Percentiles rank a stretch among this genome's conserved stretches.
Evolutionary conservation across 2,797 vertebrate species (phyloP).

Genomic region (Enteromius unitaeniatus): DNA sequence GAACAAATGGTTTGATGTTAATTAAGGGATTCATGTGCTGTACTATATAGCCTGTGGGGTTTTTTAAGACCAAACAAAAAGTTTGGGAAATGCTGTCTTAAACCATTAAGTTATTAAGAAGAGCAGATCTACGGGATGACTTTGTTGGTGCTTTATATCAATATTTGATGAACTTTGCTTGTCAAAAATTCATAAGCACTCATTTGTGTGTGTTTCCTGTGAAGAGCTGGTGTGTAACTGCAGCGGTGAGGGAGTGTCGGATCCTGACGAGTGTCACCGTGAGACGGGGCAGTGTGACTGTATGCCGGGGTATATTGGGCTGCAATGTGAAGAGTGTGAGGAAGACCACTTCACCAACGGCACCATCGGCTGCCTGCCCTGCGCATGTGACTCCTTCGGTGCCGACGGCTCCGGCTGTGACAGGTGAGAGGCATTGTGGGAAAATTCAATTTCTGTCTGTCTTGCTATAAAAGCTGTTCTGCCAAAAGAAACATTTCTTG

Average conservation of each 20-base stretch:
- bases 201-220: slow-evolving; percentile 6
- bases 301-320: slow-evolving; percentile 73
- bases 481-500: not conserved
- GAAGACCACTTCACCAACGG: slow-evolving; percentile 80
- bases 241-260: slow-evolving; percentile 76
- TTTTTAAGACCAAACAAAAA: not conserved
- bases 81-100: not conserved
- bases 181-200: not conserved
- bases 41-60: not conserved
- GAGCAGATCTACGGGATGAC: not conserved
- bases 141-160: slow-evolving; percentile 8
- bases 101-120: not conserved
- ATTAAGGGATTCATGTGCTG: not conserved
- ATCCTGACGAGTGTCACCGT: slow-evolving; percentile 73
- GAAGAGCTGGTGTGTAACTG: slow-evolving; percentile 81
- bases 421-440: slow-evolving; percentile 73
- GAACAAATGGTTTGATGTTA: not conserved
- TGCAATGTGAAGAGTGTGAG: slow-evolving; percentile 80
- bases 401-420: slow-evolving; percentile 75
- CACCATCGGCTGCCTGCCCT: slow-evolving; percentile 78
- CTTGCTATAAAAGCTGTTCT: not conserved
- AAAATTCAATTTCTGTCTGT: not conserved
- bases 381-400: slow-evolving; percentile 79
- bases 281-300: slow-evolving; percentile 78
- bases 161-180: slow-evolving; percentile 22